Evolutionary conservation across 2,797 vertebrate genomes (phyloP).

Genomic region (Fundulus diaphanus): DNA sequence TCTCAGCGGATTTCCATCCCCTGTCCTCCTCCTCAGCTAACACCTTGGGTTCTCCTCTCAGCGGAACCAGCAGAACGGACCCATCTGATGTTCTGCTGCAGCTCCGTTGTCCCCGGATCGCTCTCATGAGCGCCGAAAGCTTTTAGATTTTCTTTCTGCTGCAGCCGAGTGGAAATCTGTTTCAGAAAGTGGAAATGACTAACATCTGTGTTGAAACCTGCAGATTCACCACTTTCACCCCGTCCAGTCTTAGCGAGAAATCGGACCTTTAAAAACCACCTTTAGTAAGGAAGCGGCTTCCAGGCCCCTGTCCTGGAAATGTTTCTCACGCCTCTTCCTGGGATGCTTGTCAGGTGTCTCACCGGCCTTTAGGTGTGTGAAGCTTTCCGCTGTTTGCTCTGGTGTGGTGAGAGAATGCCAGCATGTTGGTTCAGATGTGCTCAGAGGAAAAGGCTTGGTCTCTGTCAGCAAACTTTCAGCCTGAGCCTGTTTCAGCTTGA

Average conservation of each 20-base stretch:
- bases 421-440: constrained; percentile 32
- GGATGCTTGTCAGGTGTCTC: not conserved
- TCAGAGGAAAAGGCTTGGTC: constrained; percentile 30
- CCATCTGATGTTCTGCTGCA: not conserved
- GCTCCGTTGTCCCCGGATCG: not conserved
- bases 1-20: too few species aligned
- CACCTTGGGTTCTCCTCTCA: too few species aligned
- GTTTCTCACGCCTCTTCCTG: not conserved
- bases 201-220: not conserved
- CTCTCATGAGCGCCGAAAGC: too few species aligned
- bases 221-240: not conserved
- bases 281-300: too few species aligned
- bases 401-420: constrained; percentile 29
- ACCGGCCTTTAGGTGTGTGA: not conserved
- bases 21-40: too few species aligned
- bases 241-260: too few species aligned
- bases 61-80: too few species aligned
- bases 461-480: not conserved
- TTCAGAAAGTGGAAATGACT: not conserved
- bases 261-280: too few species aligned
- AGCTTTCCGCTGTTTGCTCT: not conserved
- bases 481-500: constrained; percentile 40
- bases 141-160: not conserved
- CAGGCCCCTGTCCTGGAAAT: not conserved
- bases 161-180: not conserved